Conservation (phyloP, 2,797 vertebrate species). For the Poeciliopsis infans region DNA sequence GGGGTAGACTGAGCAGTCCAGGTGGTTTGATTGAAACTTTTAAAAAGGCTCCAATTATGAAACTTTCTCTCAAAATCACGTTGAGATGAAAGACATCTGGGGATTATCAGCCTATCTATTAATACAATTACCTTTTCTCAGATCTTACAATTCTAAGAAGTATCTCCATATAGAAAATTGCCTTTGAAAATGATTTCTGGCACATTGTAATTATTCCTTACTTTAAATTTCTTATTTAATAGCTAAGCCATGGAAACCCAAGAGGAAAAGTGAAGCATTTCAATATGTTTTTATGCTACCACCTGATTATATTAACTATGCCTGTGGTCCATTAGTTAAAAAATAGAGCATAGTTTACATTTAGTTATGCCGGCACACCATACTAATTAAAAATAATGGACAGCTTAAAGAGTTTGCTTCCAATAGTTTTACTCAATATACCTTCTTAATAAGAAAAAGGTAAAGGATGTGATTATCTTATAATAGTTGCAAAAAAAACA, state of each 20-base stretch:
- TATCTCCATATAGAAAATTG: not conserved
- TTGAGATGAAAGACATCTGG: no score
- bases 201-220: slow-evolving; percentile 2
- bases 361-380: not conserved
- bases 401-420: not conserved
- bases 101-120: not conserved
- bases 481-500: not conserved
- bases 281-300: not conserved
- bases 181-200: not conserved
- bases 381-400: not conserved
- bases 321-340: no score
- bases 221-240: slow-evolving; percentile 2
- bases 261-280: not conserved
- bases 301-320: not conserved
- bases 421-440: not conserved
- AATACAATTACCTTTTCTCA: not conserved
- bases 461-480: not conserved
- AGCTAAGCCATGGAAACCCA: no score
- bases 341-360: not conserved
- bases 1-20: not conserved
- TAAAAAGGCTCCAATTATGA: not conserved
- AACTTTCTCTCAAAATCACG: not conserved
- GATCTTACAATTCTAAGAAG: not conserved
- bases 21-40: slow-evolving; percentile 2
- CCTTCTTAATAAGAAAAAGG: not conserved